A percentile compares a stretch with the other conserved stretches of the same genome.
Evolutionary conservation across 2,888 invertebrate genomes (phyloP).

Genomic region (Syrista parreyssii): DNA sequence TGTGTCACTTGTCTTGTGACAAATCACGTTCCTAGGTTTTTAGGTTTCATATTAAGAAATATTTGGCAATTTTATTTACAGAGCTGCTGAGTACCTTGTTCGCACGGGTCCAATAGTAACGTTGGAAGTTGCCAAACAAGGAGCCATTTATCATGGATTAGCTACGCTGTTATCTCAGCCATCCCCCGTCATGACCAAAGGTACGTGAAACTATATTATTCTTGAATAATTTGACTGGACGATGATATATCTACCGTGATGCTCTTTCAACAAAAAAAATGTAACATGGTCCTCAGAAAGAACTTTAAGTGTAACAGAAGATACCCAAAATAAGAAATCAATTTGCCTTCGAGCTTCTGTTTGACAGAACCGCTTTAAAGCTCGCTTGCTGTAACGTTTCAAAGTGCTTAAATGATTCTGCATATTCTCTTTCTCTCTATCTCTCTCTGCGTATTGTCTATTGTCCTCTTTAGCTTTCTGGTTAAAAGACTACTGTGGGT

Average conservation of each 20-base stretch:
- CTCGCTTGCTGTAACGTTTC: not conserved
- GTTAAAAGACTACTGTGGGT: not conserved
- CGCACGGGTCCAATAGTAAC: conserved; percentile 94
- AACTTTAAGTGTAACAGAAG: not conserved
- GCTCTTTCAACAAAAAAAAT: not conserved
- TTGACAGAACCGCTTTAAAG: not conserved
- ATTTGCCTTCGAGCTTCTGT: not conserved
- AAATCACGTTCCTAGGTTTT: not conserved
- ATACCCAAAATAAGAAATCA: not conserved
- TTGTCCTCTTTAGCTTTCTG: not conserved
- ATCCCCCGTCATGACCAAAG: conserved; percentile 83
- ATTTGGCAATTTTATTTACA: conserved; percentile 44
- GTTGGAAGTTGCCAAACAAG: conserved; percentile 97
- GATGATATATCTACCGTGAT: not conserved
- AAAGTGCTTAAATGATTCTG: conserved; percentile 2
- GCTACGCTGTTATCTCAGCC: conserved; percentile 93
- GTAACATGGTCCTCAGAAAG: not conserved
- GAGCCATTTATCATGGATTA: conserved; percentile 95
- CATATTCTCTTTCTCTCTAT: not conserved
- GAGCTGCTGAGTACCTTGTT: conserved; percentile 96
- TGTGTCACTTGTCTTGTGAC: conserved; percentile 36
- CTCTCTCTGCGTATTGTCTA: not conserved
- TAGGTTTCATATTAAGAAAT: not conserved
- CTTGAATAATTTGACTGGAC: not conserved
- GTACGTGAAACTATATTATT: conserved; percentile 65